Evolutionary conservation across 2,797 vertebrate genomes (phyloP), one percentile per base, ranked within the genome.

Genomic region (Threskiornis aethiopicus): DNA sequence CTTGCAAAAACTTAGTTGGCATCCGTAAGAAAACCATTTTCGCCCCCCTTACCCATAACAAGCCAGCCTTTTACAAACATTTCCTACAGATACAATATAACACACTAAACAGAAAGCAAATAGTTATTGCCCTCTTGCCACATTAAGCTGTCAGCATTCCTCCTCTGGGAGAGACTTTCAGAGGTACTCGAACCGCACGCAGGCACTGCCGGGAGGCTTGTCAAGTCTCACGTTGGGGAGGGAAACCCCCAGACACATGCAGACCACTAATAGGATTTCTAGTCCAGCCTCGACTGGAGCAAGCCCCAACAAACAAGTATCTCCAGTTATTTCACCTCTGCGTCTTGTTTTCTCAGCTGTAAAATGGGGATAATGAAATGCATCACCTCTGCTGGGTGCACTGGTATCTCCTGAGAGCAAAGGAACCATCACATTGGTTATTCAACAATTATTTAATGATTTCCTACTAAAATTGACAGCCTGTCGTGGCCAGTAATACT

Each of bases 311-410:
- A 58, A 72, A 81, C 49, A 35, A 91, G 33, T 25, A 72, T 55
- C 46, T 58, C 80, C 88, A 82, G 46, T 87, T 86, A 59, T 88
- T 88, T 81, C 39, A 61, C 19, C 29, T 76, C 58, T 9, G 1
- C 28, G 44, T 29, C 73, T 75, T 87, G 90, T 92, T 94, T 96
- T 58, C 92, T 84, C 84, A 79, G 90, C 77, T 90, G 70, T 76
- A 70, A 87, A 94, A 86, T 14, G 15, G 39, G 58, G 35, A 84
- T 81, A 90, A 94, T 46, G 29, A 89, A 94, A 93, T 51, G 62
- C 66, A 84, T 69, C 20, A 1, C 75, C 67, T 79, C 83, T 92
- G 83, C 37, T 61, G 42, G 20, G 54, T 82, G 59, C 55, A 55
- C 55, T 62, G 62, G 17, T 84, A 28, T 79, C 86, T 65, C 67